Evolutionary conservation across 2,797 vertebrate genomes (phyloP).

Genomic region (Betta splendens): DNA sequence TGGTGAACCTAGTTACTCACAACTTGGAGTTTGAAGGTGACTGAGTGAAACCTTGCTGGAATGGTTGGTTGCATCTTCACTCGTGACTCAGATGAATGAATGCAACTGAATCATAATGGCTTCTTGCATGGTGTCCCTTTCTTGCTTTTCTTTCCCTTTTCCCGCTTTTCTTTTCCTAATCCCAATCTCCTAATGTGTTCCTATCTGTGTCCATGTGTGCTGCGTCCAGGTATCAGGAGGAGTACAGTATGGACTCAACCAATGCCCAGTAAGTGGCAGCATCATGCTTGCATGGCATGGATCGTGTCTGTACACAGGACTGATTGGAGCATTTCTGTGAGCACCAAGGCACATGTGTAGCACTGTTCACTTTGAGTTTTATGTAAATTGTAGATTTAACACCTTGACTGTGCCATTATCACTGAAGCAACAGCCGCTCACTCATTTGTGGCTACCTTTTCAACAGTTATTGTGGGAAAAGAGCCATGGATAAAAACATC

Average conservation of each 20-base stretch:
- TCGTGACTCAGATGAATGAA: slow-evolving; percentile 39
- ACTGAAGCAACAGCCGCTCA: slow-evolving; percentile 16
- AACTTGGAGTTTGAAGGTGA: slow-evolving; percentile 22
- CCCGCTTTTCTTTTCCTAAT: slow-evolving; percentile 29
- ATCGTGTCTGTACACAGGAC: slow-evolving; percentile 54
- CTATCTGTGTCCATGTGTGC: slow-evolving; percentile 76
- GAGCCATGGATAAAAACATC: neutral
- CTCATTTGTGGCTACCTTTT: slow-evolving; percentile 61
- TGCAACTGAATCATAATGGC: slow-evolving; percentile 16
- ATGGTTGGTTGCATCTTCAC: slow-evolving; percentile 23
- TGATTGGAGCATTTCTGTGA: slow-evolving; percentile 9
- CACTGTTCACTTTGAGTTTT: slow-evolving; percentile 26
- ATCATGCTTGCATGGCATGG: slow-evolving; percentile 81
- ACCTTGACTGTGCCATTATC: slow-evolving; percentile 9
- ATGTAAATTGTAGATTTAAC: neutral
- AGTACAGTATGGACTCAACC: slow-evolving; percentile 88
- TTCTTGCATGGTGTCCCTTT: slow-evolving; percentile 34
- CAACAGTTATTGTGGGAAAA: slow-evolving; percentile 55
- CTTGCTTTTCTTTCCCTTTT: slow-evolving; percentile 24
- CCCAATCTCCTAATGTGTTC: slow-evolving; percentile 62
- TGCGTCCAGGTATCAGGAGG: slow-evolving; percentile 83
- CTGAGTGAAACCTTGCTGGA: slow-evolving; percentile 9
- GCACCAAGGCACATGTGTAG: slow-evolving; percentile 24
- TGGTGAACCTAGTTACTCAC: slow-evolving; percentile 26
- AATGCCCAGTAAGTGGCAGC: slow-evolving; percentile 86